Conservation (phyloP, 2,888 invertebrate genomes). For the Dioctria linearis region DNA sequence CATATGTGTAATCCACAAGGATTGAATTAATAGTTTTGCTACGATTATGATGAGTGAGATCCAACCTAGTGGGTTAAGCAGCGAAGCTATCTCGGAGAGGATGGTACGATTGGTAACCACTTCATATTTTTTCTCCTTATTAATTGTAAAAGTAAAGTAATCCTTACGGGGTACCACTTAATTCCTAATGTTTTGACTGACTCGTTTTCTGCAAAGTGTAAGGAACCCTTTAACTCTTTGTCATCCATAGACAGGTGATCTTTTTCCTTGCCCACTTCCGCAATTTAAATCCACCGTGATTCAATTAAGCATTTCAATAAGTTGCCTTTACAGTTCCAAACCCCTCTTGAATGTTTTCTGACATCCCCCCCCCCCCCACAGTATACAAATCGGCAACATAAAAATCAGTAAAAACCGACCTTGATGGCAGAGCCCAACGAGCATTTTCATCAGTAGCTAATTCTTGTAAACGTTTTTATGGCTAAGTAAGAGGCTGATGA, state of each 20-base stretch:
- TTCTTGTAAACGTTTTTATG: no score
- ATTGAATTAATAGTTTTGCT: not conserved
- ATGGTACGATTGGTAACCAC: not conserved
- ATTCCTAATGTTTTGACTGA: not conserved
- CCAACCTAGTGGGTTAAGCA: not conserved
- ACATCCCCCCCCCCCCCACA: no score
- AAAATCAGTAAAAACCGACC: no score
- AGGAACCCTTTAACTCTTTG: not conserved
- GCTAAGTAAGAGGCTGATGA: no score
- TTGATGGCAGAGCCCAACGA: no score
- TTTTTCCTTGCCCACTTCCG: no score
- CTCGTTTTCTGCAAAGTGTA: not conserved
- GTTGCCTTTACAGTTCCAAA: no score
- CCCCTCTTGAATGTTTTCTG: no score
- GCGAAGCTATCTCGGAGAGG: not conserved
- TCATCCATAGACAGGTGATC: no score
- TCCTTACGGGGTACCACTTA: not conserved
- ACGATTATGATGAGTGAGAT: not conserved
- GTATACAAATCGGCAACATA: no score
- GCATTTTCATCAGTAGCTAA: no score
- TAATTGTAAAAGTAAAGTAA: not conserved
- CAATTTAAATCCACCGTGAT: not conserved
- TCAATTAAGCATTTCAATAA: no score
- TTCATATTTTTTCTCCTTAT: not conserved
- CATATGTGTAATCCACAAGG: not conserved